These are phyloP conservation scores for Cervus canadensis DNA, from an alignment of 2,113 vertebrate genomes.

Conservation along the genomic window DNA sequence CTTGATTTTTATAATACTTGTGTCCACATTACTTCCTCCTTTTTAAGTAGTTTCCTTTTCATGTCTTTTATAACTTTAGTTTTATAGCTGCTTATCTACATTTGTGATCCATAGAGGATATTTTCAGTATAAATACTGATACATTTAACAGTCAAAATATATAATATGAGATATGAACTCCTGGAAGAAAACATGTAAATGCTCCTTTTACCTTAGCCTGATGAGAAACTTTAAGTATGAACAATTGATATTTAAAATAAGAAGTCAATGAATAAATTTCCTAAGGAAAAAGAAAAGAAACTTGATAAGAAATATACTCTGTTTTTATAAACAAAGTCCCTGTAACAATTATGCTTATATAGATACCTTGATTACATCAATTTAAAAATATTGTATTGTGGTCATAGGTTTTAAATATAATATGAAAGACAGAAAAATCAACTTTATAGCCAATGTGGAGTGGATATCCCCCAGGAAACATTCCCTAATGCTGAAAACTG, in stretches of 20 bases:
- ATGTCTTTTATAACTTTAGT: background rate
- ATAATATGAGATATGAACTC: background rate
- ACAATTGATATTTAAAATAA: slow-evolving; percentile 37
- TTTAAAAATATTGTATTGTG: background rate
- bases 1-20: background rate
- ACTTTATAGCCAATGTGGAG: background rate
- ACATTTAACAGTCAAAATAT: background rate
- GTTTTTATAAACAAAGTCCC: slow-evolving; percentile 7
- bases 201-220: background rate
- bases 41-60: background rate
- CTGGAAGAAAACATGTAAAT: background rate
- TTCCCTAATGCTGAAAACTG: background rate
- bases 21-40: background rate
- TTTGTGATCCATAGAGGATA: background rate
- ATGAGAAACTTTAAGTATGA: background rate
- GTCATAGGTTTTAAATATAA: background rate
- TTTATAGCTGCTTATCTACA: background rate
- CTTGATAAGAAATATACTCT: slow-evolving; percentile 51
- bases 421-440: slow-evolving; percentile 19
- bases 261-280: slow-evolving; percentile 35
- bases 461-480: background rate
- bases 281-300: slow-evolving; percentile 36
- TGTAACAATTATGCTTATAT: slow-evolving; percentile 12
- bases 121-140: background rate
- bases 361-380: slow-evolving; percentile 8